A percentile compares a stretch with the other conserved stretches of the same genome.
Conservation (phyloP, 2,797 vertebrate species). For the Poeciliopsis infans region DNA sequence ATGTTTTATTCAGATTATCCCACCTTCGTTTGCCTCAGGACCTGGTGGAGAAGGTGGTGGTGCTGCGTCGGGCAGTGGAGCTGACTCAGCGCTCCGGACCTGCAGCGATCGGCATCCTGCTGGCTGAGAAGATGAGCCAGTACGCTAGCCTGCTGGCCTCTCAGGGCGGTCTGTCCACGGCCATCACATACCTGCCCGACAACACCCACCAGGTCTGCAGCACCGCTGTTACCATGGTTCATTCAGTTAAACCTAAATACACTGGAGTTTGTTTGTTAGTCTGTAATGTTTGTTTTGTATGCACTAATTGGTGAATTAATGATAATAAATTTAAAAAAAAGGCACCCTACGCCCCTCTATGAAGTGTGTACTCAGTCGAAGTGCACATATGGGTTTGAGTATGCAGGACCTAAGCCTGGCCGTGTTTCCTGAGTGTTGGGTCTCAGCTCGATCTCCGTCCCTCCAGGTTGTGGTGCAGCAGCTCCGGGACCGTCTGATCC, state of each 20-base stretch:
- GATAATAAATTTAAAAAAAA: too few relatives aligned
- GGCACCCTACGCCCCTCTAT: too few relatives aligned
- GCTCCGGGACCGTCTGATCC: conserved; percentile 88
- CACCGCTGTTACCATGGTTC: background rate
- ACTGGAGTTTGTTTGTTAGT: too few relatives aligned
- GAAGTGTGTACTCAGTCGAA: too few relatives aligned
- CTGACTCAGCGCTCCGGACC: conserved; percentile 81
- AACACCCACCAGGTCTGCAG: conserved; percentile 85
- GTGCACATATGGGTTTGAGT: too few relatives aligned
- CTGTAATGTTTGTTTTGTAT: too few relatives aligned
- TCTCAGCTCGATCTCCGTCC: background rate
- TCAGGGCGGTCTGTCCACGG: conserved; percentile 91
- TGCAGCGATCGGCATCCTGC: conserved; percentile 80
- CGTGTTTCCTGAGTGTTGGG: too few relatives aligned
- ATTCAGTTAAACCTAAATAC: too few relatives aligned
- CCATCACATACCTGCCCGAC: conserved; percentile 90
- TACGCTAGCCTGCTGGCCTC: conserved; percentile 93
- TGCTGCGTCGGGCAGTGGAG: conserved; percentile 89
- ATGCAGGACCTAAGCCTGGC: too few relatives aligned
- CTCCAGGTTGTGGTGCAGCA: conserved; percentile 83
- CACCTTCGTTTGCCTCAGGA: conserved; percentile 78
- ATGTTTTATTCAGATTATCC: background rate
- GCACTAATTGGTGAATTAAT: background rate
- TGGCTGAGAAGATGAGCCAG: conserved; percentile 94
- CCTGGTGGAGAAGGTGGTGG: conserved; percentile 96